phyloP scores from a whole-genome alignment of 2,113 vertebrate genomes.

The Dissostichus mawsoni region DNA sequence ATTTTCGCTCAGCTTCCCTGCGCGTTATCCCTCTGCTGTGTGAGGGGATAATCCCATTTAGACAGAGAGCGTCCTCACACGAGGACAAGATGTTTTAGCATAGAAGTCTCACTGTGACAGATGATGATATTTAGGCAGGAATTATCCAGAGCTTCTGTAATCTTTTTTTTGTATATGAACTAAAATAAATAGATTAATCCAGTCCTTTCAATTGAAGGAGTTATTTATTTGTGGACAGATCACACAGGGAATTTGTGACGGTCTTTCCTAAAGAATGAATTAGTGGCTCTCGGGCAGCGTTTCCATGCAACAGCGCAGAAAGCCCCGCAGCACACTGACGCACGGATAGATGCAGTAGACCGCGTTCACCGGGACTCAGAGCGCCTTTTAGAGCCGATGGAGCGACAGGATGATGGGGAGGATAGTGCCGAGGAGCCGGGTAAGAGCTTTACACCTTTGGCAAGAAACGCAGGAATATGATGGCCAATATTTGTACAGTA shows the following conservation, averaged over 20 bases:
- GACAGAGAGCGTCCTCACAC: not conserved
- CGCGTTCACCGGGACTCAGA: not conserved
- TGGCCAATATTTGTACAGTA: no score
- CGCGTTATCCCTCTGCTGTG: slow-evolving; percentile 12
- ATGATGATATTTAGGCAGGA: not conserved
- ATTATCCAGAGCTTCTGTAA: not conserved
- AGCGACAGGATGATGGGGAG: slow-evolving; percentile 34
- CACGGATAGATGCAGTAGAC: slow-evolving; percentile 24
- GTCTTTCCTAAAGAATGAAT: not conserved
- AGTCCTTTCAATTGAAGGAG: not conserved
- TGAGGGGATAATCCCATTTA: not conserved
- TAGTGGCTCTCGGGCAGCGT: slow-evolving; percentile 35
- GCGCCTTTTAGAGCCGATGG: slow-evolving; percentile 55
- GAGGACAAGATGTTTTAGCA: not conserved
- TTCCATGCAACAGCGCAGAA: slow-evolving; percentile 54
- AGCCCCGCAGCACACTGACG: not conserved
- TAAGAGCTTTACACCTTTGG: slow-evolving; percentile 47
- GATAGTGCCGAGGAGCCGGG: slow-evolving; percentile 44
- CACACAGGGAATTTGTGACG: not conserved
- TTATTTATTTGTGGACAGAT: not conserved
- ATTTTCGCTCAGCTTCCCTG: slow-evolving; percentile 6
- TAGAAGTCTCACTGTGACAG: not conserved
- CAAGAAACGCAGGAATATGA: not conserved
- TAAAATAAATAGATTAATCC: not conserved
- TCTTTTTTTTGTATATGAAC: not conserved